These are phyloP conservation scores for Champsocephalus esox DNA, from an alignment of 2,797 vertebrate species.

Conservation along the genomic window DNA sequence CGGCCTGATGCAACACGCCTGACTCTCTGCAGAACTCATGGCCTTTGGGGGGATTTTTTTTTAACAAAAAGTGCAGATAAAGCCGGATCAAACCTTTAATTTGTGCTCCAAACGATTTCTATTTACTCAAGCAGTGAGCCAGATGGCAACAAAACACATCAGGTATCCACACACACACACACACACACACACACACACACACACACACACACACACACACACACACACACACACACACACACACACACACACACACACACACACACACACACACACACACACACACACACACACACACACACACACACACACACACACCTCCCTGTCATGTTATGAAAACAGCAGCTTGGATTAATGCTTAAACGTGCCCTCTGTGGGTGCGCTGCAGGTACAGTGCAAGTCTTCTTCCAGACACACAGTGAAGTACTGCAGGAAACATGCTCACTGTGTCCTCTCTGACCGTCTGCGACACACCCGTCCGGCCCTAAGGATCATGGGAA, in stretches of 20 bases:
- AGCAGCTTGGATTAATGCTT: conserved; percentile 58
- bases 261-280: conserved; percentile 14
- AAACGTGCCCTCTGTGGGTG: conserved; percentile 49
- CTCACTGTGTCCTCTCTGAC: conserved; percentile 32
- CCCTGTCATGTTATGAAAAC: conserved; percentile 52
- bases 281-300: not conserved
- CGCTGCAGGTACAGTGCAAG: not conserved
- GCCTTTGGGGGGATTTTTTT: conserved; percentile 16
- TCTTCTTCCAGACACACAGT: conserved; percentile 7
- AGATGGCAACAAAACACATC: conserved; percentile 3
- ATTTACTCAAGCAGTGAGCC: conserved; percentile 9
- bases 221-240: conserved; percentile 1
- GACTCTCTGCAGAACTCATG: not conserved
- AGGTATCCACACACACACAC: conserved; percentile 12
- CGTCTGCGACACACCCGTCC: conserved; percentile 14
- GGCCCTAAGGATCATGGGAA: conserved; percentile 46
- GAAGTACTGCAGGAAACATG: conserved; percentile 23
- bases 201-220: not conserved
- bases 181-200: not conserved
- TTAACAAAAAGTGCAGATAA: not conserved
- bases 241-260: not conserved
- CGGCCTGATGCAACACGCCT: conserved; percentile 60
- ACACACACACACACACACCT: not conserved
- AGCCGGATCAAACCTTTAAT: not conserved
- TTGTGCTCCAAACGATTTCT: conserved; percentile 14